Conservation (phyloP, 2,797 vertebrate species). For the Esox lucius region DNA sequence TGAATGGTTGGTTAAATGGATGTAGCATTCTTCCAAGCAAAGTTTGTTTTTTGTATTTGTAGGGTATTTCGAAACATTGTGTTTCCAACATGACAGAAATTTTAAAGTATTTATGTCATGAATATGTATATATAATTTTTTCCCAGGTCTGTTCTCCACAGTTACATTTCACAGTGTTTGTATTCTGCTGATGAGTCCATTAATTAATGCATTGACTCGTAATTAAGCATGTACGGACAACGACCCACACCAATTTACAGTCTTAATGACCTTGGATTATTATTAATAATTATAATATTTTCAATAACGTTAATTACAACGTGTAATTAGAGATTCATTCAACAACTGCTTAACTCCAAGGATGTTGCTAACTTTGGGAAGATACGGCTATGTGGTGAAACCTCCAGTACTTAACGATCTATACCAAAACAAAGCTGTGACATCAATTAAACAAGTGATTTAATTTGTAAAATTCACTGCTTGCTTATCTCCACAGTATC, state of each 20-base stretch:
- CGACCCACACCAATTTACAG: conserved; percentile 62
- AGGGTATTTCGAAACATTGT: too few species aligned
- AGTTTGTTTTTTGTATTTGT: too few species aligned
- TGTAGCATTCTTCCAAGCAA: too few species aligned
- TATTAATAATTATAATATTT: conserved; percentile 60
- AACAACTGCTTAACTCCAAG: conserved; percentile 6
- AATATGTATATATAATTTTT: neutral
- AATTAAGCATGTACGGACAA: conserved; percentile 58
- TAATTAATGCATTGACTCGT: conserved; percentile 60
- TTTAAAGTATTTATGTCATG: neutral
- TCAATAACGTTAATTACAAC: conserved; percentile 62
- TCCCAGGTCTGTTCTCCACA: neutral
- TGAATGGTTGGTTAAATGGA: too few species aligned
- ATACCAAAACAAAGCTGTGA: conserved; percentile 28
- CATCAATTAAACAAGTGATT: conserved; percentile 33
- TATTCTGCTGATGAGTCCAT: conserved; percentile 46
- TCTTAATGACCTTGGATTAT: conserved; percentile 48
- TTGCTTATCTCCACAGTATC: conserved; percentile 14
- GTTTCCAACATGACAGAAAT: neutral
- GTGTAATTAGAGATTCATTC: conserved; percentile 27
- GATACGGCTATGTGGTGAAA: neutral
- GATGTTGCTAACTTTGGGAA: neutral
- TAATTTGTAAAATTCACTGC: conserved; percentile 20
- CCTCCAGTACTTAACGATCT: conserved; percentile 26
- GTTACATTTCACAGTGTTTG: conserved; percentile 43